Base-by-base conservation (phyloP, 2,797 vertebrate genomes). In the Gallirallus australis region DNA sequence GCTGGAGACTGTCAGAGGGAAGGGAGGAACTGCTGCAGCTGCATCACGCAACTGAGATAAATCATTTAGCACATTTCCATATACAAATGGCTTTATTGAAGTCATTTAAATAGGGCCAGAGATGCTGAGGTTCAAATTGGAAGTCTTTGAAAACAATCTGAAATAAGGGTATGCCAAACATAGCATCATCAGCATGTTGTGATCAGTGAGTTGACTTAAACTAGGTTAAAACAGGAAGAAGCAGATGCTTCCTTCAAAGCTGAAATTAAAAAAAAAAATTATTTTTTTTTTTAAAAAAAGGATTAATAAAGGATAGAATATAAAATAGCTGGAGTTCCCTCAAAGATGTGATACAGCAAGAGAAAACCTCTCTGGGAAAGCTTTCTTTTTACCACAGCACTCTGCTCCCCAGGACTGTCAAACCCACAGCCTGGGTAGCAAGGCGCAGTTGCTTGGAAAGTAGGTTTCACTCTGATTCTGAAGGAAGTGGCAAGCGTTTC, bases 51-150 rank as follows among this genome's bases (percentile, higher is more conserved):
- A 40, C 37, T 48, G 25, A 91, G 54, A 80, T 70, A 93, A 97
- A 93, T 90, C 9, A 89, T 65, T 80, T 84, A 91, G 56, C 35
- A 85, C 37, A 88, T 95, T 92, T 89, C 70, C 57, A 66, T 78
- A 59, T 78, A 27, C 1, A 1, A 82, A 91, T 73, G 65, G 40
- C 33, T 94, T 96, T 84, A 82, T 56, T 89, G 89, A 92, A 83
- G 31, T 70, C 30, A 87, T 80, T 88, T 88, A 86, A 83, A 70
- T 40, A 87, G 70, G n/a, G 53, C 15, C 68, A 66, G 79, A 79
- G 79, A 87, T 45, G 65, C 59, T 56, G 42, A 94, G 65, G 64
- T 91, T 82, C 52, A 60, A 56, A 59, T 5, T 40, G 8, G 10
- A 91, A 80, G 31, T 33, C 33, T 70, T 90, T 64, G 25, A 78